Conservation (phyloP, 2,797 vertebrate species). For the Hylomyscus alleni region DNA sequence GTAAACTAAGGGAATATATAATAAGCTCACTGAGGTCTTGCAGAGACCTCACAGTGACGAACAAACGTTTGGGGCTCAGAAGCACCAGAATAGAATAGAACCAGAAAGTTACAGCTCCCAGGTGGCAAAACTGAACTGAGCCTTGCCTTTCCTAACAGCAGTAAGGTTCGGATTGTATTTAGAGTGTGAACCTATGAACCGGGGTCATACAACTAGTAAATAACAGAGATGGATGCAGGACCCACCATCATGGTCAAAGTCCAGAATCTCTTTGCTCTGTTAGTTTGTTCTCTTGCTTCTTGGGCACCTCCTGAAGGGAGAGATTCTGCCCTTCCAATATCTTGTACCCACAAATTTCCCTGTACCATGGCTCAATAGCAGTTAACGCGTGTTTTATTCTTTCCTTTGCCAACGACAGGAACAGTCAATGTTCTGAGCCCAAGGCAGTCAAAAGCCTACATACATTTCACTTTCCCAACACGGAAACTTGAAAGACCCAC, state of each 20-base stretch:
- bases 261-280: neutral
- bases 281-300: neutral
- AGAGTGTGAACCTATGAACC: neutral
- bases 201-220: neutral
- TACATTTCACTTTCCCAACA: too few species aligned
- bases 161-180: neutral
- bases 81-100: neutral
- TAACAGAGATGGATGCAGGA: neutral
- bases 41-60: neutral
- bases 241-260: neutral
- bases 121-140: neutral
- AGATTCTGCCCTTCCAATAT: neutral
- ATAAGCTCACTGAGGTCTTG: neutral
- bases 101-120: neutral
- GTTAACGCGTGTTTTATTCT: neutral
- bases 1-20: slow-evolving; percentile 15
- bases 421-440: neutral
- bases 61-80: neutral
- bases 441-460: neutral
- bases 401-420: neutral
- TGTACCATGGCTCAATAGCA: too few species aligned
- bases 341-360: neutral
- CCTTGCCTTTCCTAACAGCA: neutral
- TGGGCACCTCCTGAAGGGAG: neutral
- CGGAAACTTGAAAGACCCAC: neutral